These are phyloP conservation scores for Anguilla obscura DNA, from an alignment of 2,797 vertebrate species.

Conservation along the genomic window DNA sequence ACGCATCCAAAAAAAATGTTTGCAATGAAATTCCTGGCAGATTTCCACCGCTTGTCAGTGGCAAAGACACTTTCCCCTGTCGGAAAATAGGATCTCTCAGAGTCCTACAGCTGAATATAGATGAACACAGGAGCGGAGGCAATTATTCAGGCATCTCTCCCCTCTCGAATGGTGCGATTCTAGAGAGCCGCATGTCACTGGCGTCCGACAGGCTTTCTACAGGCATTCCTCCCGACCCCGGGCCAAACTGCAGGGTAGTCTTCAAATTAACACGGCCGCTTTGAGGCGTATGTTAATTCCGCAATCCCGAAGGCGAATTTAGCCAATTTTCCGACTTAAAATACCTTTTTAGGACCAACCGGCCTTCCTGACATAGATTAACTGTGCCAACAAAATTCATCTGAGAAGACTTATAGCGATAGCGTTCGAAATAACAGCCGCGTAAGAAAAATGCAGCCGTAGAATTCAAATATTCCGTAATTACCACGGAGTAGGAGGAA, in stretches of 20 bases:
- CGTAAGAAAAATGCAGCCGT: not conserved
- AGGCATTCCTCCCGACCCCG: slow-evolving; percentile 1
- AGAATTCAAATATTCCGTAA: not conserved
- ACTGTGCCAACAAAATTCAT: not conserved
- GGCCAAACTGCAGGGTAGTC: slow-evolving; percentile 9
- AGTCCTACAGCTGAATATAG: slow-evolving; percentile 26
- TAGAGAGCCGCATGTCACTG: not conserved
- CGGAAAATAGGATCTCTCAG: slow-evolving; percentile 9
- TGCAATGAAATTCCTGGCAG: slow-evolving; percentile 26
- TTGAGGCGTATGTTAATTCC: not conserved
- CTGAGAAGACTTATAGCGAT: not conserved
- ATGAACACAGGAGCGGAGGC: slow-evolving; percentile 26
- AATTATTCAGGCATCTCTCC: slow-evolving; percentile 27
- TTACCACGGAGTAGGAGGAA: not conserved
- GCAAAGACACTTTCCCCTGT: not conserved
- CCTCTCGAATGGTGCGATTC: not conserved
- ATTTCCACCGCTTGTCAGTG: not conserved
- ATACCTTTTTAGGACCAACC: not conserved
- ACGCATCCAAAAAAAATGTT: not conserved
- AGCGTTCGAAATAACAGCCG: not conserved
- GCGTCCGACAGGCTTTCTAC: slow-evolving; percentile 3
- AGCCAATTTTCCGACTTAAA: not conserved
- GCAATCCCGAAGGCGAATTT: not conserved
- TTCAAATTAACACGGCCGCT: not conserved
- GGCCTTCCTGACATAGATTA: not conserved